These are phyloP conservation scores for Cyphotilapia sp. DNA, from an alignment of 2,113 vertebrate genomes.

Conservation along the genomic window DNA sequence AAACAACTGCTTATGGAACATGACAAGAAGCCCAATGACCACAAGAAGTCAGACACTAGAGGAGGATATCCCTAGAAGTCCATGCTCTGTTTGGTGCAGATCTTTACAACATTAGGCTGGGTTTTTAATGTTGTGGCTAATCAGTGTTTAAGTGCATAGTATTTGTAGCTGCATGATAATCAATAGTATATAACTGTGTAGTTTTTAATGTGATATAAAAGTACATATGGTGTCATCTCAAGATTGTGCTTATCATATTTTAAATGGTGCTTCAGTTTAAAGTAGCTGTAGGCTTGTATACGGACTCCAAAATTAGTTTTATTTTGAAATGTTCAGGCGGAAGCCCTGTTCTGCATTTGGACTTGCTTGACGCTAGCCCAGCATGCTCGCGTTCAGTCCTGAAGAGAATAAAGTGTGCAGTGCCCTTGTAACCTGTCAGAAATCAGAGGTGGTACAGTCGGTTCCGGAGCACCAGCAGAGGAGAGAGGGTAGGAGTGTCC, in stretches of 20 bases:
- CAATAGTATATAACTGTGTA: background rate
- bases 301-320: background rate
- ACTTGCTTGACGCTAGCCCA: background rate
- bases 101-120: background rate
- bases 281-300: background rate
- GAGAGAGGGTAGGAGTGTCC: background rate
- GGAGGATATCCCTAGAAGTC: background rate
- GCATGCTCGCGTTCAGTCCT: background rate
- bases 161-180: background rate
- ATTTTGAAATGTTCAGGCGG: conserved; percentile 15
- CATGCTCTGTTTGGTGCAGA: background rate
- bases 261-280: background rate
- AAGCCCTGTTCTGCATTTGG: background rate
- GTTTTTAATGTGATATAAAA: background rate
- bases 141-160: background rate
- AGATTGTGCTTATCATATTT: background rate
- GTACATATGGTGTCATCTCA: background rate
- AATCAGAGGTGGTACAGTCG: background rate
- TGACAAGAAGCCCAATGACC: background rate
- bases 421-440: conserved; percentile 3
- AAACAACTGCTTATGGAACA: background rate
- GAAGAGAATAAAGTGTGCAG: conserved; percentile 11
- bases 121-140: background rate
- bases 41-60: background rate
- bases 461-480: background rate